phyloP scores from a whole-genome alignment of 2,113 vertebrate species.

The Chunga burmeisteri region DNA sequence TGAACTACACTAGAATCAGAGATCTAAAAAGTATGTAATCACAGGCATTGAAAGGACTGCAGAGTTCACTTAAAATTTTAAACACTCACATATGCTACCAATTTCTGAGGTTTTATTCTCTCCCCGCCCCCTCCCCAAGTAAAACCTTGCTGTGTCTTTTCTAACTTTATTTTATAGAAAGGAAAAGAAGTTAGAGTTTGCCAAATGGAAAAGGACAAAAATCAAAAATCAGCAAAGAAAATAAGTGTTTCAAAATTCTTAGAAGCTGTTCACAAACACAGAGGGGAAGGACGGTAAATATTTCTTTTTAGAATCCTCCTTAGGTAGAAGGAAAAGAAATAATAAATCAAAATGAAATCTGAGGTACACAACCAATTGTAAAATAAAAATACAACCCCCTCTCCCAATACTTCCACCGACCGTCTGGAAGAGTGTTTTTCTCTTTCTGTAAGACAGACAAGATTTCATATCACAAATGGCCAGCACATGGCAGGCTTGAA shows the following conservation, averaged over 20 bases:
- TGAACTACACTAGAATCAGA: neutral
- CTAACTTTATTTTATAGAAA: neutral
- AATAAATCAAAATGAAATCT: neutral
- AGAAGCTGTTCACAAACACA: neutral
- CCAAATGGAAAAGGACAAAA: neutral
- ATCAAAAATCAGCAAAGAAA: neutral
- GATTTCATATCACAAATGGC: constrained; percentile 53
- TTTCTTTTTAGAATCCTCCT: neutral
- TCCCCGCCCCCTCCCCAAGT: neutral
- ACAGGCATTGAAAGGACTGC: neutral
- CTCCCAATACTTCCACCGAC: neutral
- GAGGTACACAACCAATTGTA: neutral
- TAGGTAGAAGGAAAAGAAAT: neutral
- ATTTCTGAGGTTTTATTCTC: neutral
- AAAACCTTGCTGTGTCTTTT: neutral
- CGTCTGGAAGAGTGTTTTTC: neutral
- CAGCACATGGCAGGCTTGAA: constrained; percentile 57
- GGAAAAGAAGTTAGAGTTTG: neutral
- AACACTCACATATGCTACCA: neutral
- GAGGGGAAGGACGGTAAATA: neutral
- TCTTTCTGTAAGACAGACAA: neutral
- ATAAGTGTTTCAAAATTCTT: neutral
- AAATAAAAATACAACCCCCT: constrained; percentile 14
- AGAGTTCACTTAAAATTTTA: neutral
- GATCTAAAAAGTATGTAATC: neutral